Evolutionary conservation across 2,797 vertebrate species (phyloP), one percentile per base, ranked within the genome.

Genomic region (Myripristis jacobus): DNA sequence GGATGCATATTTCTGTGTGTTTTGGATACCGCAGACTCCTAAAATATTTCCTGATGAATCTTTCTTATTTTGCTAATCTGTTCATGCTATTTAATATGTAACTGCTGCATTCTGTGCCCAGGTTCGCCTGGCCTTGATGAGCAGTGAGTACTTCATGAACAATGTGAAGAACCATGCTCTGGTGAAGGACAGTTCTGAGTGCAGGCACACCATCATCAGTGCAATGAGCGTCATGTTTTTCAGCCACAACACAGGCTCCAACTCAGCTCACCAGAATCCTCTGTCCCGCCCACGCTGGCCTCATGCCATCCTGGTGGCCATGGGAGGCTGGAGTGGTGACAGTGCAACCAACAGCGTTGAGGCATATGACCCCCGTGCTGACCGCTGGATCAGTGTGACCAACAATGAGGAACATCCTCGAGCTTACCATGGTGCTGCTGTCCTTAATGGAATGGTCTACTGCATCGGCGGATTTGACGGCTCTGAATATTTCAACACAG

Each of bases 281-380:
- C 76, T 96, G 50, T 92, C 84, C 1, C 86, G 92, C 55, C 95
- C 94, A 3, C 94, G 93, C 11, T 85, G 95, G 57, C 95, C 95
- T 21, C 88, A 90, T 0, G 77, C 88, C 66, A 84, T 96, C 70
- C 72, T 97, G 6, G 89, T 97, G 13, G 93, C 94, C 5, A 92
- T 94, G 0, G 94, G 95, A 5, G 95, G 95, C 63, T 94, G 93
- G 93, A 93, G 92, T 0, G 61, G 50, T 4, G 86, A 80, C 3
- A 82, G 67, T 56, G 89, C 93, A 0, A 94, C 83, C 44, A 94
- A 91, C 4, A 81, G 77, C 69, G 90, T 94, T 0, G 94, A 95
- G 79, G 92, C 91, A 0, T 96, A 95, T 0, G 94, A 95, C 0
- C 22, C 66, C n/a, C 89, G 86, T 0, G 92, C 94, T 0, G 91